A percentile compares a stretch with the other conserved stretches of the same genome.
Evolutionary conservation across 2,797 vertebrate species (phyloP).

Genomic region (Chaetophractus vellerosus): DNA sequence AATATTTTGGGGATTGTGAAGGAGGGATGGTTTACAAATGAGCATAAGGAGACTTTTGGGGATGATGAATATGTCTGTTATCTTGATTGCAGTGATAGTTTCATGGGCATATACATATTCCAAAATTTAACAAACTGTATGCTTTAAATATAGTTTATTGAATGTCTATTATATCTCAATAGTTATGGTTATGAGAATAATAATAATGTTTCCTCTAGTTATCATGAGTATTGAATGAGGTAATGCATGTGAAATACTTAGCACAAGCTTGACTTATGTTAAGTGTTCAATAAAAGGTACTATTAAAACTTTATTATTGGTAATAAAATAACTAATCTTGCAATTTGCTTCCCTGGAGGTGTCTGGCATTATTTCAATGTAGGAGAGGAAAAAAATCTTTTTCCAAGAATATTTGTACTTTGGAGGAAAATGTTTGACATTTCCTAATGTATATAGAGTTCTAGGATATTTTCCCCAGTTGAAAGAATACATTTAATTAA

Average conservation of each 20-base stretch:
- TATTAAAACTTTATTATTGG: conserved; percentile 66
- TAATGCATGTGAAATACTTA: neutral
- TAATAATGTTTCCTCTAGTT: conserved; percentile 67
- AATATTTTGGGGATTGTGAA: neutral
- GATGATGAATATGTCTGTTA: neutral
- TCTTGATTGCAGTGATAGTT: neutral
- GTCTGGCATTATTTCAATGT: conserved; percentile 43
- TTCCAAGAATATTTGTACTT: conserved; percentile 44
- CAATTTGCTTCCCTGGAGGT: neutral
- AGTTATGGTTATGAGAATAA: neutral
- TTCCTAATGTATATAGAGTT: conserved; percentile 4
- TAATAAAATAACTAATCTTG: conserved; percentile 66
- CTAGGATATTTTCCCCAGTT: conserved; percentile 21
- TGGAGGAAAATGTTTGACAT: conserved; percentile 21
- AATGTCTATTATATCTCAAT: conserved; percentile 9
- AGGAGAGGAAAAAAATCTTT: conserved; percentile 26
- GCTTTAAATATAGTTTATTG: conserved; percentile 5
- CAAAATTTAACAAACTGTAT: conserved; percentile 32
- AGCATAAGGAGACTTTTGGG: neutral
- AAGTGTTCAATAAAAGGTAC: conserved; percentile 59
- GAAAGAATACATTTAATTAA: neutral
- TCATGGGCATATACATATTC: neutral
- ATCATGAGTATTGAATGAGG: conserved; percentile 36
- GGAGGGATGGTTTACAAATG: neutral
- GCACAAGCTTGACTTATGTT: conserved; percentile 6